phyloP scores from a whole-genome alignment of 92 coral and sea anemone species.

The Palythoa grandiflora region DNA sequence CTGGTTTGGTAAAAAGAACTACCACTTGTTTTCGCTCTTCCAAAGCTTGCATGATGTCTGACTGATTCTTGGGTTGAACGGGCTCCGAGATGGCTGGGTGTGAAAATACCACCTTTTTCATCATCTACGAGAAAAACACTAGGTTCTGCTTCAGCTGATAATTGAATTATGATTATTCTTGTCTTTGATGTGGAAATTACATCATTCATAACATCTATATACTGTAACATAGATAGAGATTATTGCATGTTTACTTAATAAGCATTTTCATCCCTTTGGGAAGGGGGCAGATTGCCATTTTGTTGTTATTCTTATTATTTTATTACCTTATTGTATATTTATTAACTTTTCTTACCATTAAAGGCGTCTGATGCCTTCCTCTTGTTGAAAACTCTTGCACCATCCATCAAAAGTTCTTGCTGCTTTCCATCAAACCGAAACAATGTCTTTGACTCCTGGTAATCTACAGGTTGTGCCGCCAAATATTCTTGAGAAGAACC shows the following conservation, averaged over 20 bases:
- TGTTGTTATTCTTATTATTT: no score
- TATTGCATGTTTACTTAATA: no score
- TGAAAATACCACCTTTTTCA: neutral
- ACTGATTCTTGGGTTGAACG: constrained; percentile 10
- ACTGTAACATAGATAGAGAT: no score
- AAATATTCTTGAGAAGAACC: neutral
- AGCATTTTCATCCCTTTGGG: no score
- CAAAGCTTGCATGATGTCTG: neutral
- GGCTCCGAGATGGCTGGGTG: neutral
- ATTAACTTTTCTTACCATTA: neutral
- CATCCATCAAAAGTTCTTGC: neutral
- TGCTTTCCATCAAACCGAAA: neutral
- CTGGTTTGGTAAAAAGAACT: neutral
- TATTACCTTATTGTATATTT: neutral
- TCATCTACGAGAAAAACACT: neutral
- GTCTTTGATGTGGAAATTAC: no score
- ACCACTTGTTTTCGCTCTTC: neutral
- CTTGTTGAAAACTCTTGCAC: neutral
- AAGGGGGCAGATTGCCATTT: no score
- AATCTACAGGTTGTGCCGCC: neutral
- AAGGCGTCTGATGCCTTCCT: constrained; percentile 10
- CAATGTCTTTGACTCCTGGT: neutral
- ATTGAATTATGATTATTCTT: neutral
- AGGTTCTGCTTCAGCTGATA: neutral
- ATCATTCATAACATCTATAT: no score